phyloP scores from a whole-genome alignment of 2,797 vertebrate genomes.

The Buceros bicornis region DNA sequence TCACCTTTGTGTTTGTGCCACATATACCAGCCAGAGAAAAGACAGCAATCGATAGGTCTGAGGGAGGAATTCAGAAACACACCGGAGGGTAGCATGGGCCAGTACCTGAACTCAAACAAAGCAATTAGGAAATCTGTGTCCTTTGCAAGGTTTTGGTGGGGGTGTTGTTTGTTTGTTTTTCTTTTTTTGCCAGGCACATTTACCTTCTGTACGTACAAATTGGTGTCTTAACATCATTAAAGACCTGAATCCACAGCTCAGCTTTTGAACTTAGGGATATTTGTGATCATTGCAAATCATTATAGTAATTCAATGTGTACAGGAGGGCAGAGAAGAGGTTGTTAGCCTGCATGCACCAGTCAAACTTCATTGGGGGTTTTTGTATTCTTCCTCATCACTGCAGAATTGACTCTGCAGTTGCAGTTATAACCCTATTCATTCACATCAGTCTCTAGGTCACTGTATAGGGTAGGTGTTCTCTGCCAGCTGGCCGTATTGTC shows the following conservation, averaged over 20 bases:
- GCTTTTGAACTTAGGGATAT: not conserved
- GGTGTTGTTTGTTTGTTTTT: not conserved
- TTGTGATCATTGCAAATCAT: not conserved
- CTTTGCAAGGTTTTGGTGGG: not conserved
- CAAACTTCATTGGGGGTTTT: not conserved
- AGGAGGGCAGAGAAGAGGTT: not conserved
- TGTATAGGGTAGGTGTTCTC: not conserved
- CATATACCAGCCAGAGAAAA: constrained; percentile 30
- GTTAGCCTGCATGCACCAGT: not conserved
- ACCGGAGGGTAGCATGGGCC: not conserved
- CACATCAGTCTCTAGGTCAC: not conserved
- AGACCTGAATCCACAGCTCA: not conserved
- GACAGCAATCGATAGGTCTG: not conserved
- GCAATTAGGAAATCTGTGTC: not conserved
- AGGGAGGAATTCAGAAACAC: not conserved
- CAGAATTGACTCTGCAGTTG: not conserved
- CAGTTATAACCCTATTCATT: not conserved
- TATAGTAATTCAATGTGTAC: not conserved
- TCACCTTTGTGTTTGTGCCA: constrained; percentile 72
- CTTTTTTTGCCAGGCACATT: not conserved
- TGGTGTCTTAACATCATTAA: not conserved
- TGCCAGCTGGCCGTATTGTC: not conserved
- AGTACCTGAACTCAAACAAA: not conserved
- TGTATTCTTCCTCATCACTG: not conserved
- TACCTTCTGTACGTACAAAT: not conserved